These are phyloP conservation scores for Sciurus vulgaris DNA, from an alignment of 2,797 vertebrate species.

Conservation along the genomic window DNA sequence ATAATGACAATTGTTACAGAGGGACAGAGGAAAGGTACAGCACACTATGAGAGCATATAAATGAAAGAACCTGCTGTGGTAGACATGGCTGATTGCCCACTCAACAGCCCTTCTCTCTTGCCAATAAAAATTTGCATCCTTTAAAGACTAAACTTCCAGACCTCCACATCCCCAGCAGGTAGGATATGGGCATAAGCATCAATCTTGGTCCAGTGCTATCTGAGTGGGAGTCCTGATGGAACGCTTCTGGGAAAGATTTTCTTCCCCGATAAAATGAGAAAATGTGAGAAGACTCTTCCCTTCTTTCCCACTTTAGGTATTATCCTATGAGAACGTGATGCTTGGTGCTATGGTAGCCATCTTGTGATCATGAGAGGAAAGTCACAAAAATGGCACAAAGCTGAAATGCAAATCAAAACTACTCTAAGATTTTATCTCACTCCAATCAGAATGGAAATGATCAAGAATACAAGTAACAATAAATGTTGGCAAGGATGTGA, in stretches of 20 bases:
- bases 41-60: neutral
- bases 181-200: neutral
- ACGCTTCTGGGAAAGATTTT: neutral
- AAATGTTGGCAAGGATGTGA: no score
- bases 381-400: neutral
- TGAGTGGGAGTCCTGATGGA: neutral
- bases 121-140: neutral
- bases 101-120: neutral
- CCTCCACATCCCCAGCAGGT: no score
- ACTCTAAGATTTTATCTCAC: no score
- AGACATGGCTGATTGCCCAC: neutral
- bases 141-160: neutral
- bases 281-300: neutral
- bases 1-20: neutral
- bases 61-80: neutral
- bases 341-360: neutral
- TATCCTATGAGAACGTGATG: neutral
- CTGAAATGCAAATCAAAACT: no score
- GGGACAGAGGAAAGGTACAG: neutral
- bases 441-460: no score
- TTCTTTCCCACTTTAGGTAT: neutral
- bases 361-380: slow-evolving; percentile 20
- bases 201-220: neutral
- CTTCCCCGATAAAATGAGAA: neutral
- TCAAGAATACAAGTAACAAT: no score